These are phyloP conservation scores for Oreochromis spilurus DNA, from an alignment of 2,113 vertebrate genomes.

Conservation along the genomic window DNA sequence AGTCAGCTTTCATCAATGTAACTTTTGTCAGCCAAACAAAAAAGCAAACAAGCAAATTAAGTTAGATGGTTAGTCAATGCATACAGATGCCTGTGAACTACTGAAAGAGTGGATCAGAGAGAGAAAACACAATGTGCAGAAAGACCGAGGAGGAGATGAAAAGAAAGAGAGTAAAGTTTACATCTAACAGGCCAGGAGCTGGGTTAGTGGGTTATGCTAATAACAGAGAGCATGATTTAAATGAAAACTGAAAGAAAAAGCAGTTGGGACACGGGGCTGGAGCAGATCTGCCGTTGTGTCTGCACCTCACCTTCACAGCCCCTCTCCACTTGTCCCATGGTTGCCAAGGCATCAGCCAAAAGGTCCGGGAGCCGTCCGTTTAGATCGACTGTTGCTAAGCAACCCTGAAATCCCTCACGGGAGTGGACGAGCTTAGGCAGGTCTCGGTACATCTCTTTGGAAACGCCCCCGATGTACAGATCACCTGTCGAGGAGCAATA, in stretches of 20 bases:
- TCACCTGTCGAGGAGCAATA: slow-evolving; percentile 76
- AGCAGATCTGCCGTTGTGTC: background rate
- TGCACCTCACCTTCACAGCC: slow-evolving; percentile 91
- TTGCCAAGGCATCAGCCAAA: slow-evolving; percentile 91
- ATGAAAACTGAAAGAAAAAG: slow-evolving; percentile 35
- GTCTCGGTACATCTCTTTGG: slow-evolving; percentile 95
- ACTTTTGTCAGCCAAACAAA: slow-evolving; percentile 98
- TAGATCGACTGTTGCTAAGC: slow-evolving; percentile 92
- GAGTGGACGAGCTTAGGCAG: slow-evolving; percentile 95
- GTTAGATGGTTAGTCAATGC: slow-evolving; percentile 95
- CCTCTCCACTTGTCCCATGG: slow-evolving; percentile 93
- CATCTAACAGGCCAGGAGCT: slow-evolving; percentile 6
- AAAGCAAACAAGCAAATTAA: slow-evolving; percentile 95
- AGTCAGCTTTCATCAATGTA: slow-evolving; percentile 99
- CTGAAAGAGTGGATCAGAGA: slow-evolving; percentile 54
- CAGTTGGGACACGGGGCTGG: background rate
- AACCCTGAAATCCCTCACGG: slow-evolving; percentile 97
- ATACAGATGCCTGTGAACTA: slow-evolving; percentile 84
- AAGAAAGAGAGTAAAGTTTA: slow-evolving; percentile 14
- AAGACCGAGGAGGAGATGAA: slow-evolving; percentile 18
- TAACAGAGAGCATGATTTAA: slow-evolving; percentile 30
- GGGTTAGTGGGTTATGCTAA: slow-evolving; percentile 55
- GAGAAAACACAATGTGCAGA: slow-evolving; percentile 22
- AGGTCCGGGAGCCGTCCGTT: slow-evolving; percentile 96
- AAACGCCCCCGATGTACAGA: slow-evolving; percentile 92